Evolutionary conservation across 2,888 invertebrate species (phyloP).

Genomic region (Eubasilissa splendida): DNA sequence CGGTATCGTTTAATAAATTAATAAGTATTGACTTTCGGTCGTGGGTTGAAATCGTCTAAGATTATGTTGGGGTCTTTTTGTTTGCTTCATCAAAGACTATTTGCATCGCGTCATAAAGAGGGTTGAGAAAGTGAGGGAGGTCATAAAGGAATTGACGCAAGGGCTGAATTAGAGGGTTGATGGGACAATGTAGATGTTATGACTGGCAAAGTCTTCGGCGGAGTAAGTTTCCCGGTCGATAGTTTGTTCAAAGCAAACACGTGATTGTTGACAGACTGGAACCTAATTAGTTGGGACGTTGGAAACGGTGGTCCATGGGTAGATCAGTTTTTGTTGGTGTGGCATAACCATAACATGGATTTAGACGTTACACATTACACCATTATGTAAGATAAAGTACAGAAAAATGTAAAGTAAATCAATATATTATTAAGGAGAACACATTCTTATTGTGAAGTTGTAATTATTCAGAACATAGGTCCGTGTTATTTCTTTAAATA

Average conservation of each 20-base stretch:
- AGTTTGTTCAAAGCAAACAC: not conserved
- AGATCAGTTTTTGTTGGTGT: no score
- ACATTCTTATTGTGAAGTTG: no score
- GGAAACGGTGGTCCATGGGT: not conserved
- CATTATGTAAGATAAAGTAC: no score
- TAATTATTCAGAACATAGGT: no score
- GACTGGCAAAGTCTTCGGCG: conserved; percentile 15
- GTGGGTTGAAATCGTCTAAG: conserved; percentile 8
- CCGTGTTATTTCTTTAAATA: no score
- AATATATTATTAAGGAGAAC: no score
- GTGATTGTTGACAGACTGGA: not conserved
- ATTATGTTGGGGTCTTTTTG: conserved; percentile 21
- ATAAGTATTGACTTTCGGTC: not conserved
- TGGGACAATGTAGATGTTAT: not conserved
- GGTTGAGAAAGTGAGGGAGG: not conserved
- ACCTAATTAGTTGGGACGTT: conserved; percentile 13
- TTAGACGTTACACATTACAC: no score
- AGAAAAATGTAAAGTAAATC: no score
- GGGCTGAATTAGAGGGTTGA: conserved; percentile 16
- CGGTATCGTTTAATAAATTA: no score
- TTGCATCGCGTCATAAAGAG: conserved; percentile 23
- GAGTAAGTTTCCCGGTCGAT: not conserved
- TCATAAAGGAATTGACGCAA: conserved; percentile 5
- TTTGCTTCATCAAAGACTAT: conserved; percentile 30
- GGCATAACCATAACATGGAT: no score